Conservation (phyloP, 2,113 vertebrate species). For the Limanda limanda region DNA sequence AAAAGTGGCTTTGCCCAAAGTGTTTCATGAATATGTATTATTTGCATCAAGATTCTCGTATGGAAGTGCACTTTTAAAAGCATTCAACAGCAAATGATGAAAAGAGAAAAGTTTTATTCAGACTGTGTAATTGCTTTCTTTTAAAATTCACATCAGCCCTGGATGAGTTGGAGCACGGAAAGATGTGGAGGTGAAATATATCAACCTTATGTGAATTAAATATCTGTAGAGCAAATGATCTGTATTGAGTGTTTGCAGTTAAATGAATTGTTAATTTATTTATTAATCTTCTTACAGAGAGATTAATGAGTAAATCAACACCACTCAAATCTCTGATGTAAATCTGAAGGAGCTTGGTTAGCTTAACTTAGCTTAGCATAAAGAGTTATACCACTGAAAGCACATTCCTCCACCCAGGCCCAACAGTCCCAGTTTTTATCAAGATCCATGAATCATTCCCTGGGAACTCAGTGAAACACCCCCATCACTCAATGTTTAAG, state of each 20-base stretch:
- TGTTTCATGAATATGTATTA: slow-evolving; percentile 22
- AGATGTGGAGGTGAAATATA: background rate
- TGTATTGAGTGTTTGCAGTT: background rate
- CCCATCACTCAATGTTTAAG: no score
- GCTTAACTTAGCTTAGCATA: background rate
- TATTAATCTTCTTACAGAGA: no score
- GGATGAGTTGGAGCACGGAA: background rate
- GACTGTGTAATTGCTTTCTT: slow-evolving; percentile 3
- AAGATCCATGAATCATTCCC: no score
- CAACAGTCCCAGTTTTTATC: no score
- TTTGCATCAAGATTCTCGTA: slow-evolving; percentile 15
- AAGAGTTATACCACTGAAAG: no score
- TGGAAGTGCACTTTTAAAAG: background rate
- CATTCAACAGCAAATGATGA: background rate
- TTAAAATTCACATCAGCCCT: background rate
- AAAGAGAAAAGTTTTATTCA: slow-evolving; percentile 4
- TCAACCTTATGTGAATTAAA: background rate
- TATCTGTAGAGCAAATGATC: background rate
- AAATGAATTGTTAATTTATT: no score
- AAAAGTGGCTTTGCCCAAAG: slow-evolving; percentile 8
- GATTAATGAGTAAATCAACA: background rate
- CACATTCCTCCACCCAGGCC: no score
- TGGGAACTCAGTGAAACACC: no score
- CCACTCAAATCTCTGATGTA: background rate
- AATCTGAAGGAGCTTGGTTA: background rate